These are phyloP conservation scores for Gymnocypris eckloni DNA, from an alignment of 2,797 vertebrate species.

Conservation along the genomic window DNA sequence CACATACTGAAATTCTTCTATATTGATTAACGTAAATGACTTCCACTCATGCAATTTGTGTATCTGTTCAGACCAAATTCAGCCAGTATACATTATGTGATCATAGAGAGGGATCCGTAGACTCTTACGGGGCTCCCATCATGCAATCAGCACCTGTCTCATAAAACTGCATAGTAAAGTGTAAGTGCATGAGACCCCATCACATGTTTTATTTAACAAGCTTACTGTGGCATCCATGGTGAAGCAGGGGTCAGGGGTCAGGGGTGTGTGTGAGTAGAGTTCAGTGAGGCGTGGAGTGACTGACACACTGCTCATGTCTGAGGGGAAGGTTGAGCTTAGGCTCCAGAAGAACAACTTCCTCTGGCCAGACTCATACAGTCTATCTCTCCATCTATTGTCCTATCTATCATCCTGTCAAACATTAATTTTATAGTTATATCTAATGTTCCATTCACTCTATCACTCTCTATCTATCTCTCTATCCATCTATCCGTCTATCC, in stretches of 20 bases:
- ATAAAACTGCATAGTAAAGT: constrained; percentile 5
- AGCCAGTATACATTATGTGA: constrained; percentile 12
- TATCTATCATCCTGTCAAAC: background rate
- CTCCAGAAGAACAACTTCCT: constrained; percentile 2
- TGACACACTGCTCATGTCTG: constrained; percentile 9
- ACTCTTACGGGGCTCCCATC: background rate
- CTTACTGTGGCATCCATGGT: constrained; percentile 22
- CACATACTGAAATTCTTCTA: background rate
- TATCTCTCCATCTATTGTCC: background rate
- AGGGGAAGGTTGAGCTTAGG: background rate
- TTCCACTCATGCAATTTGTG: background rate
- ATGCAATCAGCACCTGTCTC: background rate
- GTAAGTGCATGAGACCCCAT: background rate
- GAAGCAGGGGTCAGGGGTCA: constrained; percentile 7
- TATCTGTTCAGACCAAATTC: background rate
- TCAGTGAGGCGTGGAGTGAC: constrained; percentile 19
- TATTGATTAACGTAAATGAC: background rate
- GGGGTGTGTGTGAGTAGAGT: constrained; percentile 7
- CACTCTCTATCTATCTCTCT: too few species aligned
- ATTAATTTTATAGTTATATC: background rate
- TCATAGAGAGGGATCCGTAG: background rate
- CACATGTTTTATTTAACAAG: constrained; percentile 18
- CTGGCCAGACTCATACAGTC: background rate
- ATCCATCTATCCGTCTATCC: accelerated
- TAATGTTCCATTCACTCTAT: background rate